phyloP scores from a whole-genome alignment of 2,113 vertebrate genomes.

The Hassar affinis region DNA sequence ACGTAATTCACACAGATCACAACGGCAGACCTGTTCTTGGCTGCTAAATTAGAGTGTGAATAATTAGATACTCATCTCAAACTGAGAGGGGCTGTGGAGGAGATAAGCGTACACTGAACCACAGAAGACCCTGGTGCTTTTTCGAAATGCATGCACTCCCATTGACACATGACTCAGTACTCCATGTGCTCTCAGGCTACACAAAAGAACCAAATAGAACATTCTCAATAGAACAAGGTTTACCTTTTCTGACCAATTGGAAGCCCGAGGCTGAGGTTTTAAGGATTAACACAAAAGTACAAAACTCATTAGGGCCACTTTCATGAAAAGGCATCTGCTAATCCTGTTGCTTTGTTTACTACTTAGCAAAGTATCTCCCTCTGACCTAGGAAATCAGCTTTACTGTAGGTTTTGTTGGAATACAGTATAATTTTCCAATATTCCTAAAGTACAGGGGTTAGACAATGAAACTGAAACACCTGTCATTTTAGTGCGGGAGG shows the following conservation, averaged over 20 bases:
- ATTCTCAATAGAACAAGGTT: constrained; percentile 9
- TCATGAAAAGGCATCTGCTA: not conserved
- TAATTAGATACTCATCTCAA: constrained; percentile 83
- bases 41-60: constrained; percentile 85
- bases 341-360: not conserved
- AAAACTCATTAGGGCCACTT: not conserved
- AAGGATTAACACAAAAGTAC: not conserved
- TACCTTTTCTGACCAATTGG: constrained; percentile 1
- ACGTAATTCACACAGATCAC: constrained; percentile 81
- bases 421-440: not conserved
- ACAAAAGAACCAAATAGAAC: constrained; percentile 21
- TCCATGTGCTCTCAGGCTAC: constrained; percentile 17
- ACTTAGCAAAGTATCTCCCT: not conserved
- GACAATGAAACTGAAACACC: too few relatives aligned
- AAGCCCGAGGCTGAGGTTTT: not conserved
- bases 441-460: too few relatives aligned
- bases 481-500: too few relatives aligned
- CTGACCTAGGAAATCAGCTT: not conserved
- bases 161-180: constrained; percentile 15
- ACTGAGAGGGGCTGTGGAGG: constrained; percentile 62
- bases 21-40: constrained; percentile 72
- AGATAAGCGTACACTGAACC: constrained; percentile 55
- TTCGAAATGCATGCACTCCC: constrained; percentile 31
- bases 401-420: not conserved
- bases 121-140: constrained; percentile 31